Conservation (phyloP, 2,888 invertebrate species). For the Rotaria socialis region DNA sequence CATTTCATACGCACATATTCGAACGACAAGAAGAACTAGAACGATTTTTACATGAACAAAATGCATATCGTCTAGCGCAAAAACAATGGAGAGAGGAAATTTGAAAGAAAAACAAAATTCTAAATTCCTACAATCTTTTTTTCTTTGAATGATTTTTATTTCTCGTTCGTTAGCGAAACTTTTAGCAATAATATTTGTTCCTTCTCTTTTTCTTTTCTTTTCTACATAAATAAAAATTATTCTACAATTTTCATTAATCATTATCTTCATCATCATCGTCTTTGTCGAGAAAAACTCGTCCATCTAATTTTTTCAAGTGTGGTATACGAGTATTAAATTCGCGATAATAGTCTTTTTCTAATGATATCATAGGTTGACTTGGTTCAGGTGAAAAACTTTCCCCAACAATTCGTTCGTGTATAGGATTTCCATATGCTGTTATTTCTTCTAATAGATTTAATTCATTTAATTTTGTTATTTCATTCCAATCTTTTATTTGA, state of each 20-base stretch:
- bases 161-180: neutral
- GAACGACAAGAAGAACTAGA: slow-evolving; percentile 90
- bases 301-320: slow-evolving; percentile 2
- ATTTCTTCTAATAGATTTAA: neutral
- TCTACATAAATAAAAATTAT: slow-evolving; percentile 32
- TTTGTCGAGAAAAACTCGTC: neutral
- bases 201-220: neutral
- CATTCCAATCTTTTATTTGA: neutral
- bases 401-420: neutral
- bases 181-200: slow-evolving; percentile 23
- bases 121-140: neutral
- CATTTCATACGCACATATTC: slow-evolving; percentile 97
- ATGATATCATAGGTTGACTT: neutral
- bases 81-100: slow-evolving; percentile 5
- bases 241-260: slow-evolving; percentile 29
- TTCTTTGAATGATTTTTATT: slow-evolving; percentile 6
- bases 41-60: slow-evolving; percentile 47
- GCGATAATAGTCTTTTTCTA: neutral
- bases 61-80: slow-evolving; percentile 3
- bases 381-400: slow-evolving; percentile 22
- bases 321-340: neutral
- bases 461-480: neutral
- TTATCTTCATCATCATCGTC: slow-evolving; percentile 11
- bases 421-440: neutral
- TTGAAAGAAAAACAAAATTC: neutral